These are phyloP conservation scores for Drosophila erecta DNA, from an alignment of 1,140 invertebrate species.

Conservation along the genomic window DNA sequence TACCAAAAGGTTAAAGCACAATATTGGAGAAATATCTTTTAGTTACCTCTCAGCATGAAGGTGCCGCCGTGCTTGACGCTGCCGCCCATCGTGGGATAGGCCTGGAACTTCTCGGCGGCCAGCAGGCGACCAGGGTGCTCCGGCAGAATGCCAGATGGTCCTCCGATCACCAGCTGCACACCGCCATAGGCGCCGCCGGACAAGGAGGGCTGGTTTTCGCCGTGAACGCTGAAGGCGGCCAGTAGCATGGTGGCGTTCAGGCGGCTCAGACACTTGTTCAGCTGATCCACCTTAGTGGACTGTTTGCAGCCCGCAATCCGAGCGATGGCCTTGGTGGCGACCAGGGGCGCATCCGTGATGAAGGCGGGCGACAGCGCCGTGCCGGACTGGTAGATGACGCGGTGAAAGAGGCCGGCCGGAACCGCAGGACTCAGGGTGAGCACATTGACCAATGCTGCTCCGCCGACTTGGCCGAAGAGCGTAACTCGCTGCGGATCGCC, in stretches of 20 bases:
- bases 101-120: slow-evolving; percentile 68
- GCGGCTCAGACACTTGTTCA: slow-evolving; percentile 69
- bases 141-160: slow-evolving; percentile 77
- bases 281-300: slow-evolving; percentile 54
- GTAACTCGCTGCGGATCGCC: slow-evolving; percentile 88
- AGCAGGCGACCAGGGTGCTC: slow-evolving; percentile 75
- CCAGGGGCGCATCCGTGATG: slow-evolving; percentile 86
- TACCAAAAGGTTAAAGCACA: background rate
- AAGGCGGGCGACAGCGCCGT: slow-evolving; percentile 89
- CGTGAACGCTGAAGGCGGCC: slow-evolving; percentile 68
- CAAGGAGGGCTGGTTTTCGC: slow-evolving; percentile 47
- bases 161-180: slow-evolving; percentile 79
- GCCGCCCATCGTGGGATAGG: slow-evolving; percentile 79
- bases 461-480: slow-evolving; percentile 87
- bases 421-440: slow-evolving; percentile 83
- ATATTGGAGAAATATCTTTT: background rate
- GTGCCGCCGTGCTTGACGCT: slow-evolving; percentile 79
- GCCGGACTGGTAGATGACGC: slow-evolving; percentile 85
- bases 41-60: slow-evolving; percentile 74
- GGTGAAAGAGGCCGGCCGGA: slow-evolving; percentile 85
- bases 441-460: slow-evolving; percentile 85
- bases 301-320: slow-evolving; percentile 73
- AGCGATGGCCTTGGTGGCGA: slow-evolving; percentile 68
- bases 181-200: slow-evolving; percentile 66
- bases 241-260: slow-evolving; percentile 71